These are phyloP conservation scores for Ferrisia virgata DNA, from an alignment of 2,888 invertebrate species.

Conservation along the genomic window DNA sequence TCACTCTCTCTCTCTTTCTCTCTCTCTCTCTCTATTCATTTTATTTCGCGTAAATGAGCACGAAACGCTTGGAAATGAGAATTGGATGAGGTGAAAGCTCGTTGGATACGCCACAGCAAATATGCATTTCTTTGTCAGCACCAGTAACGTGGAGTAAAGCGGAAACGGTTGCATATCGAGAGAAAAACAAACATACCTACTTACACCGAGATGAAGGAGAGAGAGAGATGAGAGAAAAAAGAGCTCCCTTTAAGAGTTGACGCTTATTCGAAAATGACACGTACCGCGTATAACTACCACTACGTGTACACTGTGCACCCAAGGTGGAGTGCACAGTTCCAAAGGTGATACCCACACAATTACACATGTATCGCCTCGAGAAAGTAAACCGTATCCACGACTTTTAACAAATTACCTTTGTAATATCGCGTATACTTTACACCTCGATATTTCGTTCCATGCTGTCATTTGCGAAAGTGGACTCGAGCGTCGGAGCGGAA, in stretches of 20 bases:
- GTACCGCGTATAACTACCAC: neutral
- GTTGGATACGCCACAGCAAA: too few species aligned
- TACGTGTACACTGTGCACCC: neutral
- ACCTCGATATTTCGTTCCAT: neutral
- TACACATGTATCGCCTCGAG: neutral
- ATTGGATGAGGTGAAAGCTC: too few species aligned
- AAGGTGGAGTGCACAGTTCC: neutral
- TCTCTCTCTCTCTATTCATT: neutral
- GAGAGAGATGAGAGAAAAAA: too few species aligned
- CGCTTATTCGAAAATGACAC: neutral
- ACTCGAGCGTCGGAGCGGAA: neutral
- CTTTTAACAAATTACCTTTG: neutral
- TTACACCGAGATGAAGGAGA: too few species aligned
- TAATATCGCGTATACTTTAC: too few species aligned
- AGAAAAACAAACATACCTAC: too few species aligned
- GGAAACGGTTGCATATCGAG: too few species aligned
- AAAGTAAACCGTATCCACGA: neutral
- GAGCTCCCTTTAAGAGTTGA: neutral
- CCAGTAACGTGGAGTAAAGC: too few species aligned
- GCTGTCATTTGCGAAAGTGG: neutral
- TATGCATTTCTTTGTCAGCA: too few species aligned
- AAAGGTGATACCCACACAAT: neutral
- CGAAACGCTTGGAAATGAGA: too few species aligned
- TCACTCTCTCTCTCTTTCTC: too few species aligned
- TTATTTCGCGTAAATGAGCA: too few species aligned